phyloP scores from a whole-genome alignment of 2,113 vertebrate genomes.

The Pithys albifrons region DNA sequence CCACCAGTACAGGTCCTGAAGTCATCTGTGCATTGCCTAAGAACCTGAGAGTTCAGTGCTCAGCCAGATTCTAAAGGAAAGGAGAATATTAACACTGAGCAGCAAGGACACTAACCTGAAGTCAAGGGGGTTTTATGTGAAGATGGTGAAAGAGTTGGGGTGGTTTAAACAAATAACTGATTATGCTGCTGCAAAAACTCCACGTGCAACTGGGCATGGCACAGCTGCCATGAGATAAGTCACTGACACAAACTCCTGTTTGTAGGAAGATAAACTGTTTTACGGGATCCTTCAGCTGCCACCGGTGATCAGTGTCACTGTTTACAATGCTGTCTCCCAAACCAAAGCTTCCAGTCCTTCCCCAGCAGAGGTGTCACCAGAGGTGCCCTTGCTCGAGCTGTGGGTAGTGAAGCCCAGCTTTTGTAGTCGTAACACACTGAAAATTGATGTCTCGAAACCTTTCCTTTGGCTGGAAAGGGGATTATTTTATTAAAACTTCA shows the following conservation, averaged over 20 bases:
- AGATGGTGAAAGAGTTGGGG: not conserved
- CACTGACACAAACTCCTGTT: not conserved
- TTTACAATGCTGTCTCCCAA: not conserved
- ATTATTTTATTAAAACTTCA: constrained; percentile 32
- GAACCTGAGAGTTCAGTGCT: not conserved
- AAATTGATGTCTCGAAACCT: not conserved
- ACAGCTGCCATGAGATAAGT: not conserved
- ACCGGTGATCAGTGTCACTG: not conserved
- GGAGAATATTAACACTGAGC: not conserved
- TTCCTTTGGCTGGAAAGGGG: not conserved
- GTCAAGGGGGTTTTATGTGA: not conserved
- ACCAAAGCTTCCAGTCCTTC: not conserved
- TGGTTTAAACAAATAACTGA: not conserved
- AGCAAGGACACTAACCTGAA: not conserved
- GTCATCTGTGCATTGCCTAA: not conserved
- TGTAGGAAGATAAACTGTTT: not conserved
- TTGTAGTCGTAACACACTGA: not conserved
- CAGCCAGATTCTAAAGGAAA: not conserved
- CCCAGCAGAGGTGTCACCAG: not conserved
- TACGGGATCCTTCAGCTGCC: not conserved
- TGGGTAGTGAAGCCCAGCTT: not conserved
- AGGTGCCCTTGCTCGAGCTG: not conserved
- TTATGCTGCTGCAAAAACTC: not conserved
- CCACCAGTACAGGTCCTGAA: too few species aligned
- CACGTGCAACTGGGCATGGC: not conserved